A percentile compares a stretch with the other conserved stretches of the same genome.
These are phyloP conservation scores for Acanthurus tractus DNA, from an alignment of 2,797 vertebrate species.

Conservation along the genomic window DNA sequence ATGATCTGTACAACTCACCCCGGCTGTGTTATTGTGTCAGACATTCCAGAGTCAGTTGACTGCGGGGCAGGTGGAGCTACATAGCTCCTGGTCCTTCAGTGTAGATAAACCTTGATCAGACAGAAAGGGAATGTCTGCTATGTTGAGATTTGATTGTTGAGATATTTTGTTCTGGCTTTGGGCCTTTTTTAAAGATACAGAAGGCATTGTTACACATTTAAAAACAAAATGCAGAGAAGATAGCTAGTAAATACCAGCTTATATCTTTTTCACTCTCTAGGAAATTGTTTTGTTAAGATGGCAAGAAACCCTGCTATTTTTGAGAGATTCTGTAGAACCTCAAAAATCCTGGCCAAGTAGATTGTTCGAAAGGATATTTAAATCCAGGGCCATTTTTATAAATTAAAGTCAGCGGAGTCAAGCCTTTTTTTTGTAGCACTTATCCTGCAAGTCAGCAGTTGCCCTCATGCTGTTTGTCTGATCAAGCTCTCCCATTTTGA, in stretches of 20 bases:
- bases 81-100: conserved; percentile 4
- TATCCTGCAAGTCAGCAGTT: no score
- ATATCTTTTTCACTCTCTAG: background rate
- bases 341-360: no score
- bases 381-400: background rate
- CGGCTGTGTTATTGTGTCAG: conserved; percentile 54
- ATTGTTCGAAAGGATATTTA: background rate
- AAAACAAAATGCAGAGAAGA: background rate
- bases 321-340: background rate
- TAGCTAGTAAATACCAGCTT: background rate
- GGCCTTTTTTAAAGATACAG: background rate
- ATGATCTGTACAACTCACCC: conserved; percentile 42
- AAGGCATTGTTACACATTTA: background rate
- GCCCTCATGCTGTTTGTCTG: no score
- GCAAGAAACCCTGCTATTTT: background rate
- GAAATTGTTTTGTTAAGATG: background rate
- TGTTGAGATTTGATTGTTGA: conserved; percentile 23
- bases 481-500: background rate
- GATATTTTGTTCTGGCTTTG: background rate
- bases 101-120: conserved; percentile 56
- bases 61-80: conserved; percentile 48
- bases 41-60: conserved; percentile 66
- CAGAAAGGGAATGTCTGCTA: conserved; percentile 60
- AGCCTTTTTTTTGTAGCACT: no score
- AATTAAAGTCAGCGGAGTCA: background rate